Percentiles rank a stretch among this genome's conserved stretches.
Evolutionary conservation across 2,797 vertebrate species (phyloP).

Genomic region (Pithecia hirsuta): DNA sequence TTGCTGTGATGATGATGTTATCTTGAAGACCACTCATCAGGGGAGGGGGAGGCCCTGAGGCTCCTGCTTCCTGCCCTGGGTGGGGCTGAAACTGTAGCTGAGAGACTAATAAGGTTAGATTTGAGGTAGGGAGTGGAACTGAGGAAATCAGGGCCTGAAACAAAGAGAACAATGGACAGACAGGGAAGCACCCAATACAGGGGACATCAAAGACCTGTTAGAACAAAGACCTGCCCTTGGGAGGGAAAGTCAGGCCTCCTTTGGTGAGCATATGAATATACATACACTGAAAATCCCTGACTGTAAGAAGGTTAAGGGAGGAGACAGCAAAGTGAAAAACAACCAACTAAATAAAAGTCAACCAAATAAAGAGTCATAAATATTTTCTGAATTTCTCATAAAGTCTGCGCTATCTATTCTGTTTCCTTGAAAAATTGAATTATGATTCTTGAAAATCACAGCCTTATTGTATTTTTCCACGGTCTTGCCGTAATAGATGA

Average conservation of each 20-base stretch:
- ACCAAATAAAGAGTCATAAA: conserved; percentile 75
- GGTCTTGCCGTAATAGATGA: conserved; percentile 69
- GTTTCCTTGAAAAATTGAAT: conserved; percentile 77
- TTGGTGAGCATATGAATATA: not conserved
- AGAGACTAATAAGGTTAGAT: not conserved
- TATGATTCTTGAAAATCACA: conserved; percentile 72
- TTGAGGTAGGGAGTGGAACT: not conserved
- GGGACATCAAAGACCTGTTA: not conserved
- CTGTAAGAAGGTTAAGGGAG: conserved; percentile 21
- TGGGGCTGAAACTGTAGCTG: no score
- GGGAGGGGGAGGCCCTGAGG: not conserved
- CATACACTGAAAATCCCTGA: not conserved
- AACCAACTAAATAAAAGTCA: conserved; percentile 75
- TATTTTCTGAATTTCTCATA: conserved; percentile 72
- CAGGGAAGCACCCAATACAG: not conserved
- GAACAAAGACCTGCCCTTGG: not conserved
- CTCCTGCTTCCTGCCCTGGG: accelerated
- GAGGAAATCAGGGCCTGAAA: not conserved
- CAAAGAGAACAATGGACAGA: not conserved
- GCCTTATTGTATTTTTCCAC: conserved; percentile 57
- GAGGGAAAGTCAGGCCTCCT: not conserved
- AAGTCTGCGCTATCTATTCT: conserved; percentile 52
- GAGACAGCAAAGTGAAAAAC: conserved; percentile 64
- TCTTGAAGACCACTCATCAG: not conserved
- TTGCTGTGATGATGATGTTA: not conserved